Percentiles rank a stretch among this genome's conserved stretches.
Conservation (phyloP, 1,140 invertebrate genomes). For the Drosophila saltans region DNA sequence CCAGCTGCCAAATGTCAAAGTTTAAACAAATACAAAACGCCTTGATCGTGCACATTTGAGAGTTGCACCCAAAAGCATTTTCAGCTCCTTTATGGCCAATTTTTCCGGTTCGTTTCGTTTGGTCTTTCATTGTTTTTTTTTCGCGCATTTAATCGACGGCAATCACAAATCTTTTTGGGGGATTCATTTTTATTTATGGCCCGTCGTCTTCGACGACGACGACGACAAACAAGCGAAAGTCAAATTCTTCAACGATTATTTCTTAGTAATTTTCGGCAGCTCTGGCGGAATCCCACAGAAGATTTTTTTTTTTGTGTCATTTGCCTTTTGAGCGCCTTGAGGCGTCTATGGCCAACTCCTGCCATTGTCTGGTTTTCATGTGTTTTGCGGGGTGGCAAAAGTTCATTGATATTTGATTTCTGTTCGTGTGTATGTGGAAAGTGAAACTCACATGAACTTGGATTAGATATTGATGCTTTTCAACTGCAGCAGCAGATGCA, state of each 20-base stretch:
- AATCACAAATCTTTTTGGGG: constrained; percentile 73
- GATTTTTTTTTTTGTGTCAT: constrained; percentile 63
- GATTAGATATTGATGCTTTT: constrained; percentile 55
- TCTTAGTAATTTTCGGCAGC: constrained; percentile 60
- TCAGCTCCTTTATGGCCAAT: constrained; percentile 21
- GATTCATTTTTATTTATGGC: constrained; percentile 75
- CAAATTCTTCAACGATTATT: constrained; percentile 79
- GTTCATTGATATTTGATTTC: constrained; percentile 54
- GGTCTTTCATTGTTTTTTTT: constrained; percentile 34
- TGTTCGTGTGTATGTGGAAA: constrained; percentile 33
- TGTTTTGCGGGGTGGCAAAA: constrained; percentile 19
- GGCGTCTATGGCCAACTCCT: constrained; percentile 47
- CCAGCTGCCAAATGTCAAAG: constrained; percentile 77
- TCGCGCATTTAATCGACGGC: constrained; percentile 77
- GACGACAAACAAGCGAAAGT: constrained; percentile 74
- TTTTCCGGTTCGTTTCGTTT: constrained; percentile 4
- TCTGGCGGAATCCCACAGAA: constrained; percentile 55
- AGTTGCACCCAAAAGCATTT: constrained; percentile 72
- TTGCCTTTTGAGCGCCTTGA: constrained; percentile 35
- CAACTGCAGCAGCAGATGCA: constrained; percentile 44
- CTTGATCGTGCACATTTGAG: constrained; percentile 61
- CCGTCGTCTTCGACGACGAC: constrained; percentile 12
- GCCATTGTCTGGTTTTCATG: constrained; percentile 53
- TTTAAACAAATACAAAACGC: constrained; percentile 75
- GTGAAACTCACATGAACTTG: constrained; percentile 59